phyloP scores from a whole-genome alignment of 2,888 invertebrate species.

The Tetragonula carbonaria region DNA sequence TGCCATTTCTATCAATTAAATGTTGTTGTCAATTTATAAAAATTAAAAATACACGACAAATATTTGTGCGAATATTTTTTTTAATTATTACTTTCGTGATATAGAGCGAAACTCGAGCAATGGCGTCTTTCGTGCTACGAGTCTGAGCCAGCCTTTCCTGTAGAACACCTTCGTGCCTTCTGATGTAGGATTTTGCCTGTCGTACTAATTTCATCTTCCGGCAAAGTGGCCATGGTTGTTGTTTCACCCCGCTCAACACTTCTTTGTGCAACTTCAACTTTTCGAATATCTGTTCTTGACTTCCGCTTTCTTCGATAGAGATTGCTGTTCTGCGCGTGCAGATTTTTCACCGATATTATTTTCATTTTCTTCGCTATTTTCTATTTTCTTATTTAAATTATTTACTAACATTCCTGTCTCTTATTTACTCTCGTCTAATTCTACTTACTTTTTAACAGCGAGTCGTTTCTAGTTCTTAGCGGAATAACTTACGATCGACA shows the following conservation, averaged over 20 bases:
- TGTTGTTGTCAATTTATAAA: neutral
- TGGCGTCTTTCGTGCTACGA: slow-evolving; percentile 92
- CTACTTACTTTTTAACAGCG: neutral
- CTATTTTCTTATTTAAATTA: neutral
- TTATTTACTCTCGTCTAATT: neutral
- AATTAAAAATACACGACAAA: neutral
- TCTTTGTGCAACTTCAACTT: slow-evolving; percentile 96
- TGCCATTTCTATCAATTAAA: slow-evolving; percentile 89
- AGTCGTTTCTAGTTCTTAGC: too few relatives aligned
- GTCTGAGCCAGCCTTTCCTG: slow-evolving; percentile 96
- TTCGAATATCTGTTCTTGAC: slow-evolving; percentile 94
- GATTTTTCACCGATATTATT: neutral
- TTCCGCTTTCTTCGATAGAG: slow-evolving; percentile 90
- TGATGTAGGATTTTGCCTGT: slow-evolving; percentile 94
- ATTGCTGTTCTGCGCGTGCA: slow-evolving; percentile 88
- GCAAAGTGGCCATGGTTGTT: slow-evolving; percentile 93
- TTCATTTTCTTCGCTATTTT: too few relatives aligned
- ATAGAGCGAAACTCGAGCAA: slow-evolving; percentile 93
- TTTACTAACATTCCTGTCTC: neutral
- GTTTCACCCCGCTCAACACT: slow-evolving; percentile 93
- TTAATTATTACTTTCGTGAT: slow-evolving; percentile 89
- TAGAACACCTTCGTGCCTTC: slow-evolving; percentile 94
- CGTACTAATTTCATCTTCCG: slow-evolving; percentile 92
- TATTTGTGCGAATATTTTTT: neutral
- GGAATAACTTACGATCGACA: too few relatives aligned